Percentiles rank a stretch among this genome's conserved stretches.
Conservation (phyloP, 1,140 invertebrate genomes). For the Hylaeus anthracinus region DNA sequence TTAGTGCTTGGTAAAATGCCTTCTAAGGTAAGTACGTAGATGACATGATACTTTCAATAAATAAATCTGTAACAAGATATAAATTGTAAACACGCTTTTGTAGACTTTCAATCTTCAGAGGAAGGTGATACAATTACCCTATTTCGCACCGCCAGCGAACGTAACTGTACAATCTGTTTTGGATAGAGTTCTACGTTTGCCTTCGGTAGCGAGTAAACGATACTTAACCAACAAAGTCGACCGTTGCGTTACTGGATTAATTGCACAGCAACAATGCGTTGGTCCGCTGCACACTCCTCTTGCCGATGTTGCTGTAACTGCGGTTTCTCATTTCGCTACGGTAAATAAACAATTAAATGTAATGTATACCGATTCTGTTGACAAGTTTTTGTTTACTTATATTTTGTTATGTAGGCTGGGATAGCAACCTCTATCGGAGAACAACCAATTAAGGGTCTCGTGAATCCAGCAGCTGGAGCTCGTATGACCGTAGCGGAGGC, state of each 20-base stretch:
- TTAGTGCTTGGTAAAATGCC: slow-evolving; percentile 95
- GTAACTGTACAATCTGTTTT: slow-evolving; percentile 86
- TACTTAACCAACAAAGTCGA: slow-evolving; percentile 98
- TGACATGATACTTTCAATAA: neutral
- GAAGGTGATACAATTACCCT: slow-evolving; percentile 66
- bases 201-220: slow-evolving; percentile 96
- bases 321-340: slow-evolving; percentile 87
- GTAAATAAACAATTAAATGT: slow-evolving; percentile 68
- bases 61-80: neutral
- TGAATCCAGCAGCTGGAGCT: slow-evolving; percentile 91
- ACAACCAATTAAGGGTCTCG: slow-evolving; percentile 96
- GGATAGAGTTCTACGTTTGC: slow-evolving; percentile 91
- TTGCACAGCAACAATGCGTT: slow-evolving; percentile 98
- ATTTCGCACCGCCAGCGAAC: slow-evolving; percentile 82
- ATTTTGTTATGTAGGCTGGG: slow-evolving; percentile 84
- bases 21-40: slow-evolving; percentile 82
- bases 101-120: slow-evolving; percentile 82
- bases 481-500: slow-evolving; percentile 97
- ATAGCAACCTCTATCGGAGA: slow-evolving; percentile 97
- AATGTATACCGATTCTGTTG: neutral
- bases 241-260: slow-evolving; percentile 96
- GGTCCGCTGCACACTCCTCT: slow-evolving; percentile 97
- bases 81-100: slow-evolving; percentile 36
- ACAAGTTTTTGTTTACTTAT: neutral
- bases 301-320: slow-evolving; percentile 96